phyloP scores from a whole-genome alignment of 2,113 vertebrate genomes.

The Malaclemys terrapin region DNA sequence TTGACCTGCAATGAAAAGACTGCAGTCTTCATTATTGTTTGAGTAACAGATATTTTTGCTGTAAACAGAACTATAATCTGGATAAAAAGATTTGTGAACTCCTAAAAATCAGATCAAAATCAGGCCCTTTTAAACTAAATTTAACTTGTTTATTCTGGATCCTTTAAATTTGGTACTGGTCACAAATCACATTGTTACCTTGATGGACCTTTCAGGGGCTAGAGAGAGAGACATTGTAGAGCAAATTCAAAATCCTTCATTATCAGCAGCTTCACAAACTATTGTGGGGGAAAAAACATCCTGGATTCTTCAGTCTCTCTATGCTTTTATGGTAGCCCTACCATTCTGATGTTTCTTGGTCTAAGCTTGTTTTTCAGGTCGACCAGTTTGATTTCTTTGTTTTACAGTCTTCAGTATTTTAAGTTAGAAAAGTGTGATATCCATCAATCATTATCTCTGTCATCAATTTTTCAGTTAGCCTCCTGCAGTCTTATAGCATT shows the following conservation, averaged over 20 bases:
- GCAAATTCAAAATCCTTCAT: background rate
- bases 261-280: background rate
- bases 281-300: background rate
- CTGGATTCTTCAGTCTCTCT: background rate
- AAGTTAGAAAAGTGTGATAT: background rate
- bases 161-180: background rate
- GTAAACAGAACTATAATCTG: background rate
- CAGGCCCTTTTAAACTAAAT: background rate
- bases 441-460: background rate
- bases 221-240: background rate
- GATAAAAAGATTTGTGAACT: background rate
- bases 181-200: background rate
- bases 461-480: background rate
- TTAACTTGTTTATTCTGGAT: background rate
- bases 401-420: background rate
- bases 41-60: background rate
- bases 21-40: background rate
- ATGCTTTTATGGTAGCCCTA: background rate
- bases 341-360: background rate
- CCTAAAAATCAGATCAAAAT: constrained; percentile 14
- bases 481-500: background rate
- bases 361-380: background rate
- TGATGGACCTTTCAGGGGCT: background rate
- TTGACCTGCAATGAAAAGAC: background rate
- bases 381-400: background rate